Evolutionary conservation across 2,797 vertebrate species (phyloP).

Genomic region (Trachops cirrhosus): DNA sequence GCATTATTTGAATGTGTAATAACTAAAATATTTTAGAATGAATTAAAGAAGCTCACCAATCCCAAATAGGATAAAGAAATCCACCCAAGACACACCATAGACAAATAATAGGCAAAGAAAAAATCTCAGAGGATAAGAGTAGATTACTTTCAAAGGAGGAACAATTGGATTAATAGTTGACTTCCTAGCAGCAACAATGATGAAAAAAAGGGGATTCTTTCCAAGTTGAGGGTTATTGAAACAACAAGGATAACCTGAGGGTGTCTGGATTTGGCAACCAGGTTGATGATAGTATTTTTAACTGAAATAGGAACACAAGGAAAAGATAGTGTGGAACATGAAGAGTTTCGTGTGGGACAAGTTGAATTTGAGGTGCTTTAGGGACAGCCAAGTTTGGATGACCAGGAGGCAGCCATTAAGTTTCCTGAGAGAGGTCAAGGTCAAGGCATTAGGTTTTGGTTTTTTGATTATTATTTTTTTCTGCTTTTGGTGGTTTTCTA

Average conservation of each 20-base stretch:
- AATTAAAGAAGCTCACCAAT: neutral
- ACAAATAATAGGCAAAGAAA: neutral
- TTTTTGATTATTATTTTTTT: neutral
- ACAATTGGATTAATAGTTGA: neutral
- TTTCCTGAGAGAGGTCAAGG: neutral
- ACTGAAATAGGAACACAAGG: neutral
- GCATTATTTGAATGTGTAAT: neutral
- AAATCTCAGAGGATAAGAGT: neutral
- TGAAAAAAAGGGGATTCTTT: neutral
- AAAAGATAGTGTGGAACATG: neutral
- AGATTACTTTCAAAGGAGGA: neutral
- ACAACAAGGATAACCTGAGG: neutral
- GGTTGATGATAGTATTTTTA: neutral
- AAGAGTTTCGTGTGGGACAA: neutral
- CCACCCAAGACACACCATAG: neutral
- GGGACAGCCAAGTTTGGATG: neutral
- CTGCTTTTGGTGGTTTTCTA: constrained; percentile 1
- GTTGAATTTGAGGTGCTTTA: neutral
- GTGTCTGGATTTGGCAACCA: neutral
- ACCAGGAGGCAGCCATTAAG: neutral
- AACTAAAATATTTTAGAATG: neutral
- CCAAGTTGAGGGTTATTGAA: neutral
- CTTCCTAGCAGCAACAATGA: neutral
- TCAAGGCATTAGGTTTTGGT: neutral
- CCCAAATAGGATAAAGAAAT: neutral